Percentiles rank a stretch among this genome's conserved stretches.
Conservation (phyloP, 1,140 invertebrate genomes). For the Drosophila funebris region DNA sequence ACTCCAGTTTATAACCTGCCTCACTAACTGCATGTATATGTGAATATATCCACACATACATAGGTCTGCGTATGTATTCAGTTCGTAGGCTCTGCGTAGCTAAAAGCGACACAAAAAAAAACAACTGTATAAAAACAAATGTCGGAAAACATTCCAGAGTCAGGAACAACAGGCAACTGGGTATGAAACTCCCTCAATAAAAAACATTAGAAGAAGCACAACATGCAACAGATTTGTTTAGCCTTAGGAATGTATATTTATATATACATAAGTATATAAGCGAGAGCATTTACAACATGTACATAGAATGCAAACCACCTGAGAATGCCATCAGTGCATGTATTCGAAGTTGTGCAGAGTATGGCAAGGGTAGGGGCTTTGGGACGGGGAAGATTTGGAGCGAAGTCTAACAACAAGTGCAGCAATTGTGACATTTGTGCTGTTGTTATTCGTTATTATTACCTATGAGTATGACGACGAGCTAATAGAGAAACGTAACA, state of each 20-base stretch:
- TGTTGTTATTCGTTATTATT: constrained; percentile 25
- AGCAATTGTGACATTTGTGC: constrained; percentile 49
- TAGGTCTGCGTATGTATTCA: background rate
- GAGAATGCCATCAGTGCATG: constrained; percentile 57
- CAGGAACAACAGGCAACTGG: constrained; percentile 28
- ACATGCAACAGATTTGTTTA: constrained; percentile 67
- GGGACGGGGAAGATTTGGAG: background rate
- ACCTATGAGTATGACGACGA: constrained; percentile 23
- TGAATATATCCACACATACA: background rate
- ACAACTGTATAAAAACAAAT: constrained; percentile 60
- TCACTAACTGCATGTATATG: constrained; percentile 16
- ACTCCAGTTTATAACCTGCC: constrained; percentile 19
- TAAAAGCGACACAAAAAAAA: constrained; percentile 17
- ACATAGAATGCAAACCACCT: constrained; percentile 60
- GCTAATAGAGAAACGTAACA: constrained; percentile 42
- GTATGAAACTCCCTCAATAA: background rate
- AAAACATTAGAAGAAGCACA: constrained; percentile 17
- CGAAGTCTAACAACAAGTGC: constrained; percentile 36
- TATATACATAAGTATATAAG: background rate
- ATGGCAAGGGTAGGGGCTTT: background rate
- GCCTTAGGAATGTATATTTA: constrained; percentile 37
- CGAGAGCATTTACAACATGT: background rate
- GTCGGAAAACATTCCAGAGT: constrained; percentile 53
- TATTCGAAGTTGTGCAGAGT: background rate
- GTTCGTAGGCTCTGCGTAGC: constrained; percentile 13